Conservation (phyloP, 2,113 vertebrate species). For the Aplodontia rufa region DNA sequence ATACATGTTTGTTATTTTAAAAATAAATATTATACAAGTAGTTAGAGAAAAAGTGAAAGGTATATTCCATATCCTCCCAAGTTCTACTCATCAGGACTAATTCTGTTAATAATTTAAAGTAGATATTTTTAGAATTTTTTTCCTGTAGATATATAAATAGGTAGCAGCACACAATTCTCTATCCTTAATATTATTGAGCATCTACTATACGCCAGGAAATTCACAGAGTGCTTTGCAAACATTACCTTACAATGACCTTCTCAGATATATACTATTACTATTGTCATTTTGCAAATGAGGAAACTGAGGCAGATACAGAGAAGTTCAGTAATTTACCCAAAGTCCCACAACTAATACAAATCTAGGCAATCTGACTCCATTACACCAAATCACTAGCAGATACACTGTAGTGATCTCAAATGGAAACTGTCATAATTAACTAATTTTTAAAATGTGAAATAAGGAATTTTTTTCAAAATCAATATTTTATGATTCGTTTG, state of each 20-base stretch:
- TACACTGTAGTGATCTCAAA: neutral
- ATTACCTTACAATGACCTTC: neutral
- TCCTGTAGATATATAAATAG: neutral
- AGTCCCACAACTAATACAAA: neutral
- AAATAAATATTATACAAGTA: conserved; percentile 6
- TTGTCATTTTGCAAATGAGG: neutral
- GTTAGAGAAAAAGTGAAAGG: neutral
- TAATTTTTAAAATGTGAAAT: conserved; percentile 30
- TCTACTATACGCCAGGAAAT: neutral
- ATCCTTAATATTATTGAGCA: neutral
- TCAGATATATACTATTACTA: neutral
- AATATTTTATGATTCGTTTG: neutral
- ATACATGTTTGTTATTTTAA: neutral
- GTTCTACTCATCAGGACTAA: neutral
- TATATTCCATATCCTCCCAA: neutral
- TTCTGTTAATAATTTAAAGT: conserved; percentile 2
- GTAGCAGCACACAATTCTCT: neutral
- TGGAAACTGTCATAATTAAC: neutral
- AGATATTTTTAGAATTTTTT: neutral
- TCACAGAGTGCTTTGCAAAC: neutral
- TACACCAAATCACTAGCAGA: neutral
- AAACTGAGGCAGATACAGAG: neutral
- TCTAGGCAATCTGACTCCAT: neutral
- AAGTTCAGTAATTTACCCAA: neutral
- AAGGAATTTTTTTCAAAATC: neutral